Evolutionary conservation across 2,113 vertebrate species (phyloP), one percentile per base, ranked within the genome.

Genomic region (Ginglymostoma cirratum): DNA sequence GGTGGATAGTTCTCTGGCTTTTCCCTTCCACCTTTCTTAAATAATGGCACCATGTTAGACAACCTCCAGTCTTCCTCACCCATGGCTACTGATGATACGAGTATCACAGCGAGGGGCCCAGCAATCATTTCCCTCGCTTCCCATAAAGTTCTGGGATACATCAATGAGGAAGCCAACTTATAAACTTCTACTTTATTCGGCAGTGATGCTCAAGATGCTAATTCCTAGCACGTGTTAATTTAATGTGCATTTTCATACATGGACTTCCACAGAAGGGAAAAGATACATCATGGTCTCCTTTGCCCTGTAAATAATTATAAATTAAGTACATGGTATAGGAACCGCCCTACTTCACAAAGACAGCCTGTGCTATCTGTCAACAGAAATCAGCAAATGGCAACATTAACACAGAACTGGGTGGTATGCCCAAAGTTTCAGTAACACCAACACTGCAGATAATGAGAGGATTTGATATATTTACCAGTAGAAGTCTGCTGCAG

Each of bases 401-500:
- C 5, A 42, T 83, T 83, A 45, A 42, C 80, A 45, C 38, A 83
- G 78, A 42, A 14, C 27, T 65, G n/a, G 61, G 87, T 34, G 55
- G 30, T 34, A 90, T n/a, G 55, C 15, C 80, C 55, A n/a, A 61
- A n/a, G 52, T 92, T 55, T 65, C 87, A 61, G n/a, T 5, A 70
- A 72, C 38, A 21, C 66, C 92, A n/a, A 7, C 30, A 42, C 66
- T 45, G 19, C 66, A 95, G 23, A 72, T 48, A 95, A 70, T 4
- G 69, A 52, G 14, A 95, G 27, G 45, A 69, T 67, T 21, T 45
- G 66, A 45, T 17, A 65, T 65, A 96, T 98, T 98, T 97, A 99
- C 99, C 99, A 99, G 97, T 65, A 99, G 97, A 97, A 99, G 98
- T 95, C 96, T 96, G 96, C 98, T 98, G 97, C 99, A 99, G 97